A percentile compares a stretch with the other conserved stretches of the same genome.
Evolutionary conservation across 1,140 invertebrate species (phyloP).

Genomic region (Brachystomella parvula): DNA sequence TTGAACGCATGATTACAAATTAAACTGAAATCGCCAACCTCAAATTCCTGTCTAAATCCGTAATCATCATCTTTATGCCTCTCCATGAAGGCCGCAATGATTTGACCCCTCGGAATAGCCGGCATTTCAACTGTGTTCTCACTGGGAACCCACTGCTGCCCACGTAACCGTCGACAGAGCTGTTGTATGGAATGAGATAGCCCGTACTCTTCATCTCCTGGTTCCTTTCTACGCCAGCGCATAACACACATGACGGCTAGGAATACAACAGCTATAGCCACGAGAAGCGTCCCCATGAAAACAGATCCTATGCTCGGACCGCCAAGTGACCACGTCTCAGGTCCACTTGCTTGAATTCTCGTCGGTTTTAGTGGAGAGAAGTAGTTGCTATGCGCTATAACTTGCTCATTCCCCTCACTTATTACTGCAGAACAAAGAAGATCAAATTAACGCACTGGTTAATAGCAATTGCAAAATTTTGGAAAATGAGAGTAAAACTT

Average conservation of each 20-base stretch:
- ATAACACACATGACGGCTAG: constrained; percentile 61
- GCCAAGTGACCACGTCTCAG: neutral
- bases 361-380: constrained; percentile 47
- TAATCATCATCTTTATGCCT: constrained; percentile 76
- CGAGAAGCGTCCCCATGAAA: constrained; percentile 54
- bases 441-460: neutral
- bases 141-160: constrained; percentile 54
- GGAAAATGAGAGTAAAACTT: constrained; percentile 32
- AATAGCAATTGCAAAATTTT: constrained; percentile 6
- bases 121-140: constrained; percentile 68
- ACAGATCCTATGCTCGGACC: constrained; percentile 32
- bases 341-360: neutral
- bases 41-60: constrained; percentile 80
- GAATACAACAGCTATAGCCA: constrained; percentile 57
- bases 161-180: constrained; percentile 53
- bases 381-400: constrained; percentile 39
- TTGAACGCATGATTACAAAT: neutral
- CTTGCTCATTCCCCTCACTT: constrained; percentile 29
- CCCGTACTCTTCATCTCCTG: constrained; percentile 64
- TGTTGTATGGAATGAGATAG: constrained; percentile 47
- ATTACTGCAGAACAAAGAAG: constrained; percentile 22
- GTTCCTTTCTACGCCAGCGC: constrained; percentile 60
- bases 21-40: constrained; percentile 36
- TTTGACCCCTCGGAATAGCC: constrained; percentile 61
- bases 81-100: constrained; percentile 65